Evolutionary conservation across 2,888 invertebrate genomes (phyloP).

Genomic region (Coelinius sp.): DNA sequence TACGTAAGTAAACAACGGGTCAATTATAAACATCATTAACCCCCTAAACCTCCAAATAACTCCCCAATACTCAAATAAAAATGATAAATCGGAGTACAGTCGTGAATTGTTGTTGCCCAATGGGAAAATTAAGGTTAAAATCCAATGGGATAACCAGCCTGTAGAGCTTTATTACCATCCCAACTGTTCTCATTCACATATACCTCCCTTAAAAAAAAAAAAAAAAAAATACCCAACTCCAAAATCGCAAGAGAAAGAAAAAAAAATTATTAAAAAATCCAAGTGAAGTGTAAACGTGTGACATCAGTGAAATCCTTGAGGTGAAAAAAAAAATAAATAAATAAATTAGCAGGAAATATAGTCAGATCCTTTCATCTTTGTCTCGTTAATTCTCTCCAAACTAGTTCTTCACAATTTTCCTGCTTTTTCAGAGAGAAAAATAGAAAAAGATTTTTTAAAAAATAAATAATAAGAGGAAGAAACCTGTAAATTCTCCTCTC

Average conservation of each 20-base stretch:
- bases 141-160: conserved; percentile 16
- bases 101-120: conserved; percentile 24
- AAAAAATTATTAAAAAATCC: conserved; percentile 43
- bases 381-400: neutral
- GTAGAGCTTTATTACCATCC: neutral
- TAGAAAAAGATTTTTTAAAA: neutral
- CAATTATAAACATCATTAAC: conserved; percentile 2
- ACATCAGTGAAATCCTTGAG: conserved; percentile 21
- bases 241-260: neutral
- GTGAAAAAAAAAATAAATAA: neutral
- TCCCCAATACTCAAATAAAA: neutral
- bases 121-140: conserved; percentile 41
- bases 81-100: neutral
- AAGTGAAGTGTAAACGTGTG: conserved; percentile 23
- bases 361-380: neutral
- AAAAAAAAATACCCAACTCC: neutral
- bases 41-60: neutral
- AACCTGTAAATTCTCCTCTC: neutral
- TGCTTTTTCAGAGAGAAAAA: neutral
- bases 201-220: neutral
- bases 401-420: too few relatives aligned
- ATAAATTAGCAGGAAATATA: neutral
- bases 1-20: conserved; percentile 63
- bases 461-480: conserved; percentile 10
- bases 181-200: conserved; percentile 8